Percentiles rank a stretch among this genome's conserved stretches.
These are phyloP conservation scores for Microchirus variegatus DNA, from an alignment of 2,797 vertebrate genomes.

Conservation along the genomic window DNA sequence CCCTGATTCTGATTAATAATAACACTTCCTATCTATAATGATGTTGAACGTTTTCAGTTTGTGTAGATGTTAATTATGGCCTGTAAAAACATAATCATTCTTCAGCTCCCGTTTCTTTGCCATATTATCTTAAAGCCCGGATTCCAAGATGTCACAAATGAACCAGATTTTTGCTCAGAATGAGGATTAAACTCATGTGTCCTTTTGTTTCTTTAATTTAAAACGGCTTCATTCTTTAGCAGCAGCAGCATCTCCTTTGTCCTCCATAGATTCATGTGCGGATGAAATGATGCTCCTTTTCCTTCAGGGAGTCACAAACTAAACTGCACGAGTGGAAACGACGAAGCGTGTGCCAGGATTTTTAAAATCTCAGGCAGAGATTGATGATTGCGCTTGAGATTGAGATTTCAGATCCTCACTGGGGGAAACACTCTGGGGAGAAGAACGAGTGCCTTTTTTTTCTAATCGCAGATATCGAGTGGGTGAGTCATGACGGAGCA, in stretches of 20 bases:
- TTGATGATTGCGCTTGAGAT: conserved; percentile 47
- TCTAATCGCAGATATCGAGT: conserved; percentile 4
- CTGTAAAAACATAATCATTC: too few relatives aligned
- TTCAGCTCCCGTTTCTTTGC: too few relatives aligned
- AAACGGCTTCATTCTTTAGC: conserved; percentile 21
- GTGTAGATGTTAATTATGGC: too few relatives aligned
- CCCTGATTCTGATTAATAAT: too few relatives aligned
- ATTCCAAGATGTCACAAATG: too few relatives aligned
- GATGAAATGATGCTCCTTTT: conserved; percentile 33
- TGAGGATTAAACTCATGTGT: too few relatives aligned
- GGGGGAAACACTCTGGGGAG: conserved; percentile 16
- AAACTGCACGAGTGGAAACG: conserved; percentile 67
- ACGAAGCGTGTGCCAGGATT: conserved; percentile 48
- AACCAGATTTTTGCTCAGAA: too few relatives aligned
- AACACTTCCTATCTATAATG: too few relatives aligned
- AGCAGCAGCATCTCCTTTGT: conserved; percentile 45
- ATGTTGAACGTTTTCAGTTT: too few relatives aligned
- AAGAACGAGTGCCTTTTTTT: conserved; percentile 9
- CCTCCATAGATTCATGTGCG: conserved; percentile 51
- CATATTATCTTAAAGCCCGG: too few relatives aligned
- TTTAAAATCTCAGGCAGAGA: conserved; percentile 48
- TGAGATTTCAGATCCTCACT: conserved; percentile 19
- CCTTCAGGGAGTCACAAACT: conserved; percentile 58
- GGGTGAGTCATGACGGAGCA: not conserved
- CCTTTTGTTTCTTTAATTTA: conserved; percentile 7